Conservation (phyloP, 1,140 invertebrate genomes). For the Ctenoplectra terminalis region DNA sequence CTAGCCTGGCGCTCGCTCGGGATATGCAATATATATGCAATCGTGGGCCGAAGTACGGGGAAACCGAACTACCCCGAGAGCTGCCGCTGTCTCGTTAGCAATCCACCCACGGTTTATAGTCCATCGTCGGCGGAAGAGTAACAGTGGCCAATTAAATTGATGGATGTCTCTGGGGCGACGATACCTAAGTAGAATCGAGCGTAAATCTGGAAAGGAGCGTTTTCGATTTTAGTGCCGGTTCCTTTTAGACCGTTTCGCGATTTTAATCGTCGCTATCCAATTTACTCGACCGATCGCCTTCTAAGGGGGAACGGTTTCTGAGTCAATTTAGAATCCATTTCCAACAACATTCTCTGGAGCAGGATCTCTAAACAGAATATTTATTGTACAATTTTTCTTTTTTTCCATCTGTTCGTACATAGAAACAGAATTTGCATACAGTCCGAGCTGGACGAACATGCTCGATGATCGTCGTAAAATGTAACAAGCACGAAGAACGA, state of each 20-base stretch:
- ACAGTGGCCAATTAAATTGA: slow-evolving; percentile 84
- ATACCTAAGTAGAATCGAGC: slow-evolving; percentile 73
- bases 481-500: background rate
- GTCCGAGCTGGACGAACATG: too few relatives aligned
- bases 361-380: too few relatives aligned
- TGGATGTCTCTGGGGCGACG: slow-evolving; percentile 79
- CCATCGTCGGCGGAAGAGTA: slow-evolving; percentile 83
- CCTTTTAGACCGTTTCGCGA: background rate
- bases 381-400: too few relatives aligned
- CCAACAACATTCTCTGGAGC: too few relatives aligned
- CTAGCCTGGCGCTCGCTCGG: slow-evolving; percentile 67
- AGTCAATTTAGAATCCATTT: background rate
- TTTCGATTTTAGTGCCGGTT: slow-evolving; percentile 10
- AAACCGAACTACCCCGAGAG: slow-evolving; percentile 75
- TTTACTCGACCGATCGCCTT: background rate
- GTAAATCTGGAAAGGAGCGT: slow-evolving; percentile 37
- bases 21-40: slow-evolving; percentile 81
- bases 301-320: background rate
- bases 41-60: slow-evolving; percentile 62
- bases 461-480: background rate
- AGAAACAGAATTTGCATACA: too few relatives aligned
- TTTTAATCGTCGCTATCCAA: slow-evolving; percentile 24
- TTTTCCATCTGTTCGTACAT: too few relatives aligned
- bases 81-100: slow-evolving; percentile 80
- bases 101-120: slow-evolving; percentile 80